Evolutionary conservation across 64 coral and sea anemone genomes (phyloP).

Genomic region (Hydrozoanthus tunicans): DNA sequence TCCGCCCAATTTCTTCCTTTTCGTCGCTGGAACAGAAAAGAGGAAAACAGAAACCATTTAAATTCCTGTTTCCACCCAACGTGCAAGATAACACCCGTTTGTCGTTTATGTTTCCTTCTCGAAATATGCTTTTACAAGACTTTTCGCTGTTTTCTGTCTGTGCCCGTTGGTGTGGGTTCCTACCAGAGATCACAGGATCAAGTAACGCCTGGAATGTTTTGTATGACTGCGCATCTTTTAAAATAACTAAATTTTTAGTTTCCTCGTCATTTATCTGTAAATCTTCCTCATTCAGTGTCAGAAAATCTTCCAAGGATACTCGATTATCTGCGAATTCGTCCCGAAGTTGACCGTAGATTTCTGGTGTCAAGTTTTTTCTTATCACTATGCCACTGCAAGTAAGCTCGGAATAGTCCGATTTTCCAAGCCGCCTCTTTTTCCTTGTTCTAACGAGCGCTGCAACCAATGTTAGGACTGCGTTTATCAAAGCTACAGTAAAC

Average conservation of each 20-base stretch:
- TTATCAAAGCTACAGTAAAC: not conserved
- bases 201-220: conserved; percentile 5
- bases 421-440: not conserved
- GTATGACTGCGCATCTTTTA: conserved; percentile 27
- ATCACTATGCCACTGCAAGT: not conserved
- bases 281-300: not conserved
- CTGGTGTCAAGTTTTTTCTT: conserved; percentile 18
- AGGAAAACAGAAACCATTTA: conserved; percentile 31
- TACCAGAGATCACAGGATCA: not conserved
- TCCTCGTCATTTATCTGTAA: not conserved
- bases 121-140: not conserved
- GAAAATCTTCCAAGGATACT: conserved; percentile 21
- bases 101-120: conserved; percentile 4
- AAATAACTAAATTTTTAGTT: not conserved
- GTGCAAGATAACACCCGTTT: conserved; percentile 13
- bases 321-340: not conserved
- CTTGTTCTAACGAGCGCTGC: not conserved
- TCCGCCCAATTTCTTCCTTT: not conserved
- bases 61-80: conserved; percentile 40
- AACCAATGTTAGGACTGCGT: conserved; percentile 23
- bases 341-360: conserved; percentile 26
- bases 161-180: too few relatives aligned
- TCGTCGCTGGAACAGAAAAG: not conserved
- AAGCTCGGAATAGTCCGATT: conserved; percentile 17
- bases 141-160: not conserved